phyloP scores from a whole-genome alignment of 2,888 invertebrate species.

The Dryobota labecula region DNA sequence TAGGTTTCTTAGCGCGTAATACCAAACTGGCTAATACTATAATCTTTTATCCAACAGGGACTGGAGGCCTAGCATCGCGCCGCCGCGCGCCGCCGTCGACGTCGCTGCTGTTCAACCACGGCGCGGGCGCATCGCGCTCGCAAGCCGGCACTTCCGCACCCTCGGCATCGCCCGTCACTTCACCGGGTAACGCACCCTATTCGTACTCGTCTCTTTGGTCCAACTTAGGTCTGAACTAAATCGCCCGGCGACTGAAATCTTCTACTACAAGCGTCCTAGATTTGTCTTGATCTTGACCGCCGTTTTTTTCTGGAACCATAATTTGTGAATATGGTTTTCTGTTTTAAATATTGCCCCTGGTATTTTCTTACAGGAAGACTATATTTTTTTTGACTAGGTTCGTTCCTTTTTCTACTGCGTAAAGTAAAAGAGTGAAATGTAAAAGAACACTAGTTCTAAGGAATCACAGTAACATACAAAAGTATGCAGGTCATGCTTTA shows the following conservation, averaged over 20 bases:
- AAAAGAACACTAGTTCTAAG: conserved; percentile 68
- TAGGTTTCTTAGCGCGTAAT: neutral
- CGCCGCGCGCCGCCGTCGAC: conserved; percentile 75
- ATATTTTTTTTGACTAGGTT: conserved; percentile 49
- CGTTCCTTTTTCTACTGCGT: conserved; percentile 77
- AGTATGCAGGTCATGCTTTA: conserved; percentile 83
- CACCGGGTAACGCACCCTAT: conserved; percentile 60
- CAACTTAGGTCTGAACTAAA: conserved; percentile 74
- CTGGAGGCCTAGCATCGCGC: conserved; percentile 73
- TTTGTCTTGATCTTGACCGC: conserved; percentile 14
- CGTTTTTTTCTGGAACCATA: conserved; percentile 48
- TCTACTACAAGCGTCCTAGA: conserved; percentile 6
- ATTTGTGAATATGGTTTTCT: conserved; percentile 58
- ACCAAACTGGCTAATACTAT: too few species aligned
- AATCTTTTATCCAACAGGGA: conserved; percentile 58
- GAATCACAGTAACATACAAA: conserved; percentile 16
- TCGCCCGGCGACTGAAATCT: neutral
- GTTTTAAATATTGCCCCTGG: conserved; percentile 58
- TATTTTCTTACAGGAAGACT: conserved; percentile 57
- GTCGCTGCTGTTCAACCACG: conserved; percentile 66
- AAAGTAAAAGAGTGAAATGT: conserved; percentile 76
- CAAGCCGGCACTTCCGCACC: conserved; percentile 67
- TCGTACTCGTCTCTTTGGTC: conserved; percentile 75
- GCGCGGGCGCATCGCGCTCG: conserved; percentile 43
- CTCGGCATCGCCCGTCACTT: conserved; percentile 72